Evolutionary conservation across 2,888 invertebrate species (phyloP).

Genomic region (Timandra comae): DNA sequence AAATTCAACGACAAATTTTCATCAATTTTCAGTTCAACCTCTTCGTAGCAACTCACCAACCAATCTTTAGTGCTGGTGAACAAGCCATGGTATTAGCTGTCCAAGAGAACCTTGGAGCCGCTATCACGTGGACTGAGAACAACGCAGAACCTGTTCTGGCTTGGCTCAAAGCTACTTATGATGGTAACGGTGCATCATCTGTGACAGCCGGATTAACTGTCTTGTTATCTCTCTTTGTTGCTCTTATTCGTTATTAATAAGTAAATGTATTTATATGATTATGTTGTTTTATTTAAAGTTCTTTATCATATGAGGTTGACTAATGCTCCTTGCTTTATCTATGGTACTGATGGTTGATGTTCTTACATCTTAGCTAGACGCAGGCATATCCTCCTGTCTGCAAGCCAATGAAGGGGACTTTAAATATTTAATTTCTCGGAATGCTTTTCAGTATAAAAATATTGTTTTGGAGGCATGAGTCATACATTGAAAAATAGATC

Average conservation of each 20-base stretch:
- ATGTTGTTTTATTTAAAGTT: no score
- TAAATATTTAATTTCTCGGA: no score
- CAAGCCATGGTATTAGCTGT: slow-evolving; percentile 47
- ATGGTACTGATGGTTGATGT: no score
- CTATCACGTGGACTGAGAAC: slow-evolving; percentile 48
- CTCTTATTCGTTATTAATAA: slow-evolving; percentile 35
- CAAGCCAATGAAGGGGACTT: no score
- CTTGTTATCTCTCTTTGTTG: slow-evolving; percentile 34
- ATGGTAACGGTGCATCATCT: slow-evolving; percentile 30
- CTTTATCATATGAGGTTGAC: no score
- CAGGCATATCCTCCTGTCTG: no score
- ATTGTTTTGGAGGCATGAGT: no score
- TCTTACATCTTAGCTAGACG: no score
- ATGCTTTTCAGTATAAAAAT: no score
- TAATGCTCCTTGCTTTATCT: no score
- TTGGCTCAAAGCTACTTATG: slow-evolving; percentile 46
- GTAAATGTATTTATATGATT: no score
- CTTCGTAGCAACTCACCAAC: slow-evolving; percentile 34
- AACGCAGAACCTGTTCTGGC: slow-evolving; percentile 39
- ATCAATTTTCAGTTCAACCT: neutral
- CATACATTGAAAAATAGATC: no score
- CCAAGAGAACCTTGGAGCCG: slow-evolving; percentile 54
- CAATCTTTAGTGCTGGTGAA: slow-evolving; percentile 55
- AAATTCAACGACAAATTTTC: neutral
- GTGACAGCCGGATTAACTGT: slow-evolving; percentile 42